phyloP scores from a whole-genome alignment of 2,888 invertebrate genomes.

The Boloria selene region DNA sequence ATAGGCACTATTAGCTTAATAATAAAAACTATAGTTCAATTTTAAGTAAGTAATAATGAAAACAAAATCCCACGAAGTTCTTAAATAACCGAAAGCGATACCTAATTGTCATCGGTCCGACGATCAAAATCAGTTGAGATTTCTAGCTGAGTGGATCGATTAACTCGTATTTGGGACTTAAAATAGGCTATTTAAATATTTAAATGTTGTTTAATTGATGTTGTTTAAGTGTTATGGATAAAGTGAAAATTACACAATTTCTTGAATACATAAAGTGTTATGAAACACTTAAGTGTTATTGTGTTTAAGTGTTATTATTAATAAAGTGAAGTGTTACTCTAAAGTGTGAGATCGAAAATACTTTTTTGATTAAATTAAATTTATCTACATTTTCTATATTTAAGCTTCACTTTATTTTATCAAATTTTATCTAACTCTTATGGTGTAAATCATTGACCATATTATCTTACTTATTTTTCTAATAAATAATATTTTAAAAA shows the following conservation, averaged over 20 bases:
- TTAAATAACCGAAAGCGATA: slow-evolving; percentile 71
- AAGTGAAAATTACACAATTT: too few species aligned
- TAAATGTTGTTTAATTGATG: slow-evolving; percentile 6
- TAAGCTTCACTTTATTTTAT: too few species aligned
- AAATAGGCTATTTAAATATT: slow-evolving; percentile 10
- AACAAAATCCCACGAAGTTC: slow-evolving; percentile 61
- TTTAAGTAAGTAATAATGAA: slow-evolving; percentile 46
- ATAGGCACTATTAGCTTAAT: background rate
- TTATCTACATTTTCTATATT: too few species aligned
- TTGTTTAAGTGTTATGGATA: background rate
- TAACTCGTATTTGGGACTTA: slow-evolving; percentile 49
- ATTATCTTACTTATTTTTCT: too few species aligned
- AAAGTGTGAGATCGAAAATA: too few species aligned
- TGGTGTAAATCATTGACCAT: background rate
- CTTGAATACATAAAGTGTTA: too few species aligned
- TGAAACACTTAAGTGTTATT: too few species aligned
- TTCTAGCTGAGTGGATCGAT: slow-evolving; percentile 61
- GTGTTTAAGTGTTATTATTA: too few species aligned
- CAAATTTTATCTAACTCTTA: background rate
- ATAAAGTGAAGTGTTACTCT: too few species aligned
- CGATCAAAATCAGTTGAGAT: slow-evolving; percentile 70
- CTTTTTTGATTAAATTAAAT: too few species aligned
- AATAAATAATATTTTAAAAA: background rate
- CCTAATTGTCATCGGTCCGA: slow-evolving; percentile 73
- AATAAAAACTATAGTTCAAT: slow-evolving; percentile 12